Evolutionary conservation across 2,113 vertebrate genomes (phyloP), one percentile per base, ranked within the genome.

Genomic region (Anarhynchus alexandrinus): DNA sequence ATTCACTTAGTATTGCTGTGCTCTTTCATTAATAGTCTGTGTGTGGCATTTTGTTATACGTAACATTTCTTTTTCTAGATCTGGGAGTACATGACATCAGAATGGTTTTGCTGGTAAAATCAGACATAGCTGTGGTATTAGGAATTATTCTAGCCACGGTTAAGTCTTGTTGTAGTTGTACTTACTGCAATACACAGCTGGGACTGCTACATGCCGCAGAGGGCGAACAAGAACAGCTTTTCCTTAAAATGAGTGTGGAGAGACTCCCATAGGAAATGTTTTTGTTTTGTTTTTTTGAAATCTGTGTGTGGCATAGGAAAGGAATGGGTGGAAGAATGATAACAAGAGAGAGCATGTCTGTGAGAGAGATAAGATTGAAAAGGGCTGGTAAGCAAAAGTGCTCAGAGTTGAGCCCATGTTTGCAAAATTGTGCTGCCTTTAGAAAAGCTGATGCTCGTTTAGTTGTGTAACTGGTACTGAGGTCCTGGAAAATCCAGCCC

Each of bases 121-220:
- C 89, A 95, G 85, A 83, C 71, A 91, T 88, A 97, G 90, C 90
- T 97, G 96, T 97, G 97, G 78, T 79, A 82, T 93, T 93, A 85
- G 67, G 82, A 82, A 73, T 96, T 92, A 92, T 91, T 97, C 92
- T 95, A 88, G 84, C 19, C 49, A 30, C 27, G 32, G 43, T 61
- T 62, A 64, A 81, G 70, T 95, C 96, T 95, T 96, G 40, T 36
- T 90, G 92, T 71, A 82, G 86, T 82, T 95, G 88, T 91, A 14
- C 65, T 92, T 81, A 92, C 78, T 98, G 96, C 97, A 91, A 21
- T 38, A 88, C 94, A 81, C 82, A 95, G 85, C 76, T 72, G 93
- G 79, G 76, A 86, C 90, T 96, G 95, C 88, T 95, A 58, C 91
- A 88, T 77, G 82, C 86, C 96, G 85, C 54, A 94, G 91, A 95